Base-by-base conservation (phyloP, 2,888 invertebrate species). In the Pachymerium ferrugineum region DNA sequence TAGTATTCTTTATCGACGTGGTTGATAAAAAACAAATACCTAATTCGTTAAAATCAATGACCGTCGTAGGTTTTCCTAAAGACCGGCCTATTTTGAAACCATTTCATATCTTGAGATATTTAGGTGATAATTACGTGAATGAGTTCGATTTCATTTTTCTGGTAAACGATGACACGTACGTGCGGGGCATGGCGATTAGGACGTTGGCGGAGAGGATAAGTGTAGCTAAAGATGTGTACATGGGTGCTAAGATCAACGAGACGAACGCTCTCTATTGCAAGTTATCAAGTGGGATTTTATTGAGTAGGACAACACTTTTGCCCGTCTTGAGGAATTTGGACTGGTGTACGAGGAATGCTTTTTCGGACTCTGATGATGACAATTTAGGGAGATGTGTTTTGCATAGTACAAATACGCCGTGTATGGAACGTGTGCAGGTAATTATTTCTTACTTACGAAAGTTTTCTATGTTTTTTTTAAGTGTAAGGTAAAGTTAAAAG, bases 91-190 rank as follows among this genome's bases (percentile, higher is more conserved):
- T 90, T 81, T 85, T 93, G 16, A 88, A 91, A 78, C 93, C 94
- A 0, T 92, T 95, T 82, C 93, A 94, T 81, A 89, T 92, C 22
- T 85, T 97, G 67, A 94, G 94, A 81, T 96, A 95, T 81, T 88
- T 97, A 12, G 89, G 90, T 0, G 94, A 95, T 79, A 93, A 93
- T 81, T 94, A 91, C 83, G 84, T 91, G 35, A 90, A 95, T 79
- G 92, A 91, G 78, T 97, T 91, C 83, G 95, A 97, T 83, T 97
- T 92, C 85, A 97, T 95, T 84, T 91, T 93, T 81, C 85, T 98
- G 71, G 88, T 92, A 69, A 89, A 91, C 62, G 97, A 97, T 83
- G 86, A 87, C 6, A 89, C 90, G 0, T 97, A 91, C 81, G 86
- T 97, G 72, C 92, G 96, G 82, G 91, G 90, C 0, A 87, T 91